Percentiles rank a stretch among this genome's conserved stretches.
phyloP scores from a whole-genome alignment of 2,797 vertebrate species.

The Falco novaeseelandiae region DNA sequence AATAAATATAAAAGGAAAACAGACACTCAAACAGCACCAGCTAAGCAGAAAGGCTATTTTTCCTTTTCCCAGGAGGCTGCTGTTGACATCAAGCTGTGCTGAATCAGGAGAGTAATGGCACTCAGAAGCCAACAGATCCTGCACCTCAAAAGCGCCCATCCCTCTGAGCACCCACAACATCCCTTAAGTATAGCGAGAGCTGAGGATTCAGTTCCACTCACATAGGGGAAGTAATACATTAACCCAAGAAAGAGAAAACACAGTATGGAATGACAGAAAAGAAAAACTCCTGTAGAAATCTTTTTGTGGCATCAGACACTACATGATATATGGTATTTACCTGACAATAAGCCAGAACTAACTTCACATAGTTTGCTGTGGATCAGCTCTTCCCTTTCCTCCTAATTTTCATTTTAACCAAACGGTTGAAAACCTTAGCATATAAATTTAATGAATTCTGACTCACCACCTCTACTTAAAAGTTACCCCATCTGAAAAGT shows the following conservation, averaged over 20 bases:
- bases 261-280: neutral
- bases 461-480: neutral
- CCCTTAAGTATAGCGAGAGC: neutral
- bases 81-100: neutral
- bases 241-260: neutral
- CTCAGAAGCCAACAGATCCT: neutral
- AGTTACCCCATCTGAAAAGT: neutral
- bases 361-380: neutral
- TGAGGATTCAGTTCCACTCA: neutral
- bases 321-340: neutral
- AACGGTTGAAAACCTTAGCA: neutral
- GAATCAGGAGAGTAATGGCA: neutral
- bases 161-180: neutral
- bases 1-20: neutral
- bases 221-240: neutral
- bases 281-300: neutral
- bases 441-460: neutral
- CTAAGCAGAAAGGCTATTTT: neutral
- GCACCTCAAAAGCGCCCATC: neutral
- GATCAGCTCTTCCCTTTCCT: neutral
- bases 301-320: neutral
- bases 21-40: neutral
- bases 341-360: neutral
- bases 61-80: neutral
- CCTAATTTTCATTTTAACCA: neutral